Conservation (phyloP, 2,888 invertebrate species). For the Agriopis aurantiaria region DNA sequence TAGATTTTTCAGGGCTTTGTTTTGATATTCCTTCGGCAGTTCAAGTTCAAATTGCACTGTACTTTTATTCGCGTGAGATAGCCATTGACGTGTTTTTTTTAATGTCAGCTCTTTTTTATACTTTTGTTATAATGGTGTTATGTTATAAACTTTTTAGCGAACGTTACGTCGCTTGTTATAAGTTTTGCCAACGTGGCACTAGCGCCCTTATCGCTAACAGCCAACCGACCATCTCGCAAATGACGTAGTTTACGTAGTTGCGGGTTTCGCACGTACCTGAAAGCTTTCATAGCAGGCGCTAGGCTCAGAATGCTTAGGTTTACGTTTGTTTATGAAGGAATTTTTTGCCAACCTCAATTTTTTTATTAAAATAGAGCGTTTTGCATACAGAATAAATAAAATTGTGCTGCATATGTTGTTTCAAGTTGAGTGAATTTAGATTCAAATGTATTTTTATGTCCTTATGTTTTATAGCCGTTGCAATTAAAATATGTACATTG, state of each 20-base stretch:
- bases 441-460: too few species aligned
- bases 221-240: background rate
- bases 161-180: conserved; percentile 19
- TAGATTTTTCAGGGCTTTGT: too few species aligned
- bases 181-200: conserved; percentile 14
- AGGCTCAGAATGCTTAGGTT: background rate
- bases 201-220: background rate
- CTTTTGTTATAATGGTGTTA: background rate
- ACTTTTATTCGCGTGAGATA: too few species aligned
- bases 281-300: conserved; percentile 12
- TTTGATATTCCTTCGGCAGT: too few species aligned
- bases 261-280: conserved; percentile 1
- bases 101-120: too few species aligned
- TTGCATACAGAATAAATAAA: background rate
- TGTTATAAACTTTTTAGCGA: too few species aligned
- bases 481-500: too few species aligned
- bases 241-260: conserved; percentile 7
- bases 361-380: background rate
- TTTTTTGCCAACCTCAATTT: background rate
- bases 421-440: background rate
- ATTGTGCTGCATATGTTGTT: background rate
- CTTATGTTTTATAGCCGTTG: too few species aligned
- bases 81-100: too few species aligned
- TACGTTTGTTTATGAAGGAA: background rate
- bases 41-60: too few species aligned